A percentile compares a stretch with the other conserved stretches of the same genome.
Evolutionary conservation across 2,888 invertebrate species (phyloP).

Genomic region (Gryllus longicercus): DNA sequence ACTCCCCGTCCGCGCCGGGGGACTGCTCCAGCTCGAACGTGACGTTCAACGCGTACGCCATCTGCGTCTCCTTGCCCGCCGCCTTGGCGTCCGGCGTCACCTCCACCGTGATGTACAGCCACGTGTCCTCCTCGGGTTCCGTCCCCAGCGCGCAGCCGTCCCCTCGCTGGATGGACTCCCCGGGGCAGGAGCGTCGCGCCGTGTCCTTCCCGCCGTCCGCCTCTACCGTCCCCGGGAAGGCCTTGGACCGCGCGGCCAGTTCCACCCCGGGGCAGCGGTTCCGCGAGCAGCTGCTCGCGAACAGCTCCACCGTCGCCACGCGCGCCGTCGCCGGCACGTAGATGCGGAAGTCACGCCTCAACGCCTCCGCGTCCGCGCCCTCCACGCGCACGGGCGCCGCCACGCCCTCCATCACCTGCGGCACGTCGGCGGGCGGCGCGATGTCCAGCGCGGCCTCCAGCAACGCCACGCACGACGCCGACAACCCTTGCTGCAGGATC

Average conservation of each 20-base stretch:
- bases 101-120: constrained; percentile 40
- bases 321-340: background rate
- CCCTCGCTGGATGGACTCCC: constrained; percentile 2
- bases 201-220: background rate
- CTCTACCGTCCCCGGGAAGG: background rate
- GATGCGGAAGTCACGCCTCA: background rate
- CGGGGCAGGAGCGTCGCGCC: background rate
- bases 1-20: background rate
- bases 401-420: background rate
- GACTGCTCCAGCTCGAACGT: background rate
- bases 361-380: background rate
- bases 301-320: background rate
- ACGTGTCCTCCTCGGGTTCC: constrained; percentile 40
- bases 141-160: constrained; percentile 39
- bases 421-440: background rate
- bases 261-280: background rate
- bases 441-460: constrained; percentile 30
- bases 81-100: background rate
- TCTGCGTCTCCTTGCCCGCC: background rate
- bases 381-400: background rate
- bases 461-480: constrained; percentile 32
- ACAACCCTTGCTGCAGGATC: constrained; percentile 69
- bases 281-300: background rate
- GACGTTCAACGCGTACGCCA: constrained; percentile 5
- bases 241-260: background rate